Evolutionary conservation across 2,113 vertebrate genomes (phyloP).

Genomic region (Poecilia latipinna): DNA sequence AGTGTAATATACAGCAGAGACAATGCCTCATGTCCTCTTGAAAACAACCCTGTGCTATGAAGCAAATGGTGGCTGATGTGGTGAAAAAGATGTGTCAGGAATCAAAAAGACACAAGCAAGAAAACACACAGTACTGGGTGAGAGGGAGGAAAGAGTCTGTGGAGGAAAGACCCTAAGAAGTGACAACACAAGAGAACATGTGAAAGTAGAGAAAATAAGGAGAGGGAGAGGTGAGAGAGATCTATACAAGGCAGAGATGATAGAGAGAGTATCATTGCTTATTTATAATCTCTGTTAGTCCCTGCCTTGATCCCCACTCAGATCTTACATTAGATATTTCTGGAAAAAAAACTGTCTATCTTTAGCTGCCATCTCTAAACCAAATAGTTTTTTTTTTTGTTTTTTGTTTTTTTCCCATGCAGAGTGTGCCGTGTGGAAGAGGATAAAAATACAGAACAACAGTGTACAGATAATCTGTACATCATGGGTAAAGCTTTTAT

Average conservation of each 20-base stretch:
- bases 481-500: constrained; percentile 57
- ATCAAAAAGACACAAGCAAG: neutral
- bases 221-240: constrained; percentile 32
- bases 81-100: neutral
- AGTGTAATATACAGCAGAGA: constrained; percentile 28
- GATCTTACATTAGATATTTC: constrained; percentile 64
- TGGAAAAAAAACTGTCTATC: constrained; percentile 59
- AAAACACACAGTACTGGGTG: neutral
- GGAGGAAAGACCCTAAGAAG: constrained; percentile 1
- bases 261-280: constrained; percentile 55
- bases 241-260: constrained; percentile 27
- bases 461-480: constrained; percentile 10
- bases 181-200: constrained; percentile 24
- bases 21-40: neutral
- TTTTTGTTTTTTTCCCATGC: constrained; percentile 4
- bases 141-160: neutral
- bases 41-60: constrained; percentile 25
- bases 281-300: constrained; percentile 71
- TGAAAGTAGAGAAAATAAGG: constrained; percentile 35
- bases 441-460: neutral
- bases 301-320: constrained; percentile 59
- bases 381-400: constrained; percentile 37
- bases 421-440: neutral
- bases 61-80: constrained; percentile 35
- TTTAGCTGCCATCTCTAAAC: constrained; percentile 66